phyloP scores from a whole-genome alignment of 1,140 invertebrate species.

The Zelostemma sp. region DNA sequence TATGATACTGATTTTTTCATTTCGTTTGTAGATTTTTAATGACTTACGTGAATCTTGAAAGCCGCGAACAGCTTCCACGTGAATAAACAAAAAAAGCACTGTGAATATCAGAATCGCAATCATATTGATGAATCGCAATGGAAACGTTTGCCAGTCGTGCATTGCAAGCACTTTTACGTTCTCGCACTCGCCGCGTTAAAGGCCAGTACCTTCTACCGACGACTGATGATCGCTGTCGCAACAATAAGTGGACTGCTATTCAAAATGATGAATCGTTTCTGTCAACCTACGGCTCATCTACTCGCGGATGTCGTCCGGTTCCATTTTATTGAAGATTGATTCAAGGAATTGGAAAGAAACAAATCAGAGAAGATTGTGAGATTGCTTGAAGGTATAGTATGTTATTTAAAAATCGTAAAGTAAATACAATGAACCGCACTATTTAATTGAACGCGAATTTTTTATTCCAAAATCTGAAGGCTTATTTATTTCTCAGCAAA shows the following conservation, averaged over 20 bases:
- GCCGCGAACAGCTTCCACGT: slow-evolving; percentile 15
- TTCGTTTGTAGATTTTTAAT: not conserved
- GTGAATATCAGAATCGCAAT: slow-evolving; percentile 18
- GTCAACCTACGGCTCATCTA: slow-evolving; percentile 45
- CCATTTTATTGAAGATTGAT: slow-evolving; percentile 44
- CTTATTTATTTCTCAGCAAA: too few species aligned
- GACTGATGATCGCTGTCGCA: slow-evolving; percentile 42
- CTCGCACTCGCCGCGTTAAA: slow-evolving; percentile 32
- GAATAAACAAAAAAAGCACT: slow-evolving; percentile 17
- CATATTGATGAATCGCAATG: too few species aligned
- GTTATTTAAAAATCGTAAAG: too few species aligned
- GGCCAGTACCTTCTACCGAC: slow-evolving; percentile 35
- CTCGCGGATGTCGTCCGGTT: slow-evolving; percentile 44
- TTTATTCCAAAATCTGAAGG: too few species aligned
- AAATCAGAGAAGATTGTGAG: too few species aligned
- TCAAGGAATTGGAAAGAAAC: slow-evolving; percentile 13
- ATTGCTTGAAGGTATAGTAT: too few species aligned
- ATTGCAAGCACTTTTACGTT: slow-evolving; percentile 34
- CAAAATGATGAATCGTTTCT: slow-evolving; percentile 43
- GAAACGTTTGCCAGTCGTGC: slow-evolving; percentile 20
- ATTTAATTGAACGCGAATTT: too few species aligned
- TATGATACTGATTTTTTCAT: too few species aligned
- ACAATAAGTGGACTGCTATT: slow-evolving; percentile 40
- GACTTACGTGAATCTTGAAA: slow-evolving; percentile 30
- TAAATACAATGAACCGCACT: too few species aligned